A percentile compares a stretch with the other conserved stretches of the same genome.
Evolutionary conservation across 2,888 invertebrate species (phyloP).

Genomic region (Chrysodeixis includens): DNA sequence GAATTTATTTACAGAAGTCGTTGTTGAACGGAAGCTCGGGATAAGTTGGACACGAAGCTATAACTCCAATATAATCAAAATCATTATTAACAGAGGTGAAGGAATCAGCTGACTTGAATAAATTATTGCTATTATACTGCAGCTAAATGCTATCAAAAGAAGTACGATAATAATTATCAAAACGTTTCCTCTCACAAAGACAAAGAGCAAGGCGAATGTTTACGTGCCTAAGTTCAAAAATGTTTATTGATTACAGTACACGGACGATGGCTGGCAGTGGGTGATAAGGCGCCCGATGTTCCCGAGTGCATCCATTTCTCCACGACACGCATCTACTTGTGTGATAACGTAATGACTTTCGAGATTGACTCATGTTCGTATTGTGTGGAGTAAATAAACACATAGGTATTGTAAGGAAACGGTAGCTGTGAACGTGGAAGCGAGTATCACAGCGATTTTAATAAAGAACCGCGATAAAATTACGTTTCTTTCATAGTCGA

Average conservation of each 20-base stretch:
- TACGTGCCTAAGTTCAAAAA: conserved; percentile 77
- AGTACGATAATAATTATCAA: conserved; percentile 23
- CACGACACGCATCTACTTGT: conserved; percentile 66
- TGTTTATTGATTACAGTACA: conserved; percentile 78
- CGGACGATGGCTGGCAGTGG: conserved; percentile 70
- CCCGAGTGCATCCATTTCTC: conserved; percentile 77
- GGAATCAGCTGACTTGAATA: neutral
- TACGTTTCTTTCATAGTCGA: too few species aligned
- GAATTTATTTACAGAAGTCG: conserved; percentile 4
- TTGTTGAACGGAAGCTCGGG: neutral
- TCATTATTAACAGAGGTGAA: neutral
- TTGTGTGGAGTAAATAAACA: conserved; percentile 76
- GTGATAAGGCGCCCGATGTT: conserved; percentile 74
- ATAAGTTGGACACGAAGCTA: conserved; percentile 1
- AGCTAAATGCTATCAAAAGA: neutral
- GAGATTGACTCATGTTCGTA: conserved; percentile 80
- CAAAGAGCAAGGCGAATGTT: conserved; percentile 61
- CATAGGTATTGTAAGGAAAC: conserved; percentile 43
- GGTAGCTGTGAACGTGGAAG: conserved; percentile 23
- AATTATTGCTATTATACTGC: neutral
- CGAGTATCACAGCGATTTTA: conserved; percentile 23
- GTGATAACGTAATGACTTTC: conserved; percentile 84
- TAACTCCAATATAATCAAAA: neutral
- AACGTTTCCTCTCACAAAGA: conserved; percentile 42
- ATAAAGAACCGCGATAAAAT: too few species aligned